These are phyloP conservation scores for Sebastolobus altivelis DNA, from an alignment of 2,797 vertebrate species.

Conservation along the genomic window DNA sequence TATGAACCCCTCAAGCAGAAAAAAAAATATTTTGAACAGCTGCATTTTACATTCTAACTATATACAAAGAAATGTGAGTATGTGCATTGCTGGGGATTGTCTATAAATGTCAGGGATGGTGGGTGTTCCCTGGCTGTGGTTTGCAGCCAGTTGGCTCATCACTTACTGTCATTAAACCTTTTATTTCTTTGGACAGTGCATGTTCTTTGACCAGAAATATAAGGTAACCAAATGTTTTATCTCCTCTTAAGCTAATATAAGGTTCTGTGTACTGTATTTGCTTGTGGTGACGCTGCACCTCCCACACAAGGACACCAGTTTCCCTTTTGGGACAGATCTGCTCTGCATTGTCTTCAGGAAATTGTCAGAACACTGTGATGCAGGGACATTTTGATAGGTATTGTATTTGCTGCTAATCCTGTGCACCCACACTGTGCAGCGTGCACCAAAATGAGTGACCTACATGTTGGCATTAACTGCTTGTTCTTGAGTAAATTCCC, in stretches of 20 bases:
- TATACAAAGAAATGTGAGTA: conserved; percentile 18
- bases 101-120: conserved; percentile 23
- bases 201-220: conserved; percentile 7
- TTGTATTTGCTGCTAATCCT: conserved; percentile 52
- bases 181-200: conserved; percentile 5
- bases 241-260: conserved; percentile 29
- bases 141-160: conserved; percentile 35
- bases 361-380: conserved; percentile 44
- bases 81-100: conserved; percentile 6
- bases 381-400: conserved; percentile 41
- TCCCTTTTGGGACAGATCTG: conserved; percentile 50
- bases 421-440: conserved; percentile 36
- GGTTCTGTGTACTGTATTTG: conserved; percentile 14
- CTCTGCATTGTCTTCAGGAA: conserved; percentile 29
- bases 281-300: conserved; percentile 31
- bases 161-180: conserved; percentile 6
- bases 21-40: background rate
- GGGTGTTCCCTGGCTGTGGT: conserved; percentile 14
- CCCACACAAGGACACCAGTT: conserved; percentile 56
- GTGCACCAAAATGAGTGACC: conserved; percentile 24
- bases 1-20: conserved; percentile 12
- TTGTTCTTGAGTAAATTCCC: conserved; percentile 11
- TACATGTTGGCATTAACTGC: conserved; percentile 24
- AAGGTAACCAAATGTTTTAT: conserved; percentile 4
- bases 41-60: conserved; percentile 22